Percentiles rank a stretch among this genome's conserved stretches.
phyloP scores from a whole-genome alignment of 2,888 invertebrate genomes.

The Mythimna pallens region DNA sequence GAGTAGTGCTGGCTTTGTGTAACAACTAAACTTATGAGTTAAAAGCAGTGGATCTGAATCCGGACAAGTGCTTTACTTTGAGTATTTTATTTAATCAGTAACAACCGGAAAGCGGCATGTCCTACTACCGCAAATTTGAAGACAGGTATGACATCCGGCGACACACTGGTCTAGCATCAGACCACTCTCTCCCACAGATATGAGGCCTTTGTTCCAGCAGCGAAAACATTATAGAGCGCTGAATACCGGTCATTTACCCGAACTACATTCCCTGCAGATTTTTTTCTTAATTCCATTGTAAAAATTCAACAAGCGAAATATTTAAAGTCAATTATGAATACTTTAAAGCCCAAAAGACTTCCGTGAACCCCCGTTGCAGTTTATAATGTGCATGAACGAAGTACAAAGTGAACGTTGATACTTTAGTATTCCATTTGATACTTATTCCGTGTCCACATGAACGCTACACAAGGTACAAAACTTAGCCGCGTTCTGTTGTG shows the following conservation, averaged over 20 bases:
- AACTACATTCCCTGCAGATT: too few relatives aligned
- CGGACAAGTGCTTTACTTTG: neutral
- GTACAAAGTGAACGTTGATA: slow-evolving; percentile 14
- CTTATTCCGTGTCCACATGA: slow-evolving; percentile 31
- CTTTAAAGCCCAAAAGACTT: neutral
- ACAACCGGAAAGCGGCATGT: too few relatives aligned
- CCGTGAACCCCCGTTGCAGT: neutral
- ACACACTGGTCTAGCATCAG: too few relatives aligned
- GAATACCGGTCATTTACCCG: too few relatives aligned
- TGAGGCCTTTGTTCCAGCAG: too few relatives aligned
- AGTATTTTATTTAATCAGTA: neutral
- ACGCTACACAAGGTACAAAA: slow-evolving; percentile 58
- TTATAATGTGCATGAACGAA: neutral
- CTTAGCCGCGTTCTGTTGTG: slow-evolving; percentile 67
- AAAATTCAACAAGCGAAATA: neutral
- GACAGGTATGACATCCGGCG: too few relatives aligned
- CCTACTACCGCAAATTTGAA: too few relatives aligned
- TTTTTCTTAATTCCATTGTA: too few relatives aligned
- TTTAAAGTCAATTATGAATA: neutral
- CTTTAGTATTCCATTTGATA: slow-evolving; percentile 29
- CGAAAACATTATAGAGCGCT: too few relatives aligned
- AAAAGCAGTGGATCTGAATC: neutral
- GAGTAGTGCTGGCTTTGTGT: too few relatives aligned
- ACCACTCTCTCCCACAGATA: too few relatives aligned
- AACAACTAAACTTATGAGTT: too few relatives aligned